Evolutionary conservation across 2,113 vertebrate genomes (phyloP).

Genomic region (Labeo catla): DNA sequence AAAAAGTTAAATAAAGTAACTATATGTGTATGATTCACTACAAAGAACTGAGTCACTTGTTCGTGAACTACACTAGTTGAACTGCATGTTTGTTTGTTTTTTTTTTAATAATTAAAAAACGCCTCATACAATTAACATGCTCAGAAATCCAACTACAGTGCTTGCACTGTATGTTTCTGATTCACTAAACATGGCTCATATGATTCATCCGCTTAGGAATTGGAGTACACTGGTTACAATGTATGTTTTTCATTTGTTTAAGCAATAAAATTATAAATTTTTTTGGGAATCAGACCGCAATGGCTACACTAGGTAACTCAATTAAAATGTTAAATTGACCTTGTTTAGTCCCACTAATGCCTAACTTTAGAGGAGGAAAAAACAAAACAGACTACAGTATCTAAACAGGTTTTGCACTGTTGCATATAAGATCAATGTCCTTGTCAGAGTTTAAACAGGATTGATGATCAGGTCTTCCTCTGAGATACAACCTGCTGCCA

Average conservation of each 20-base stretch:
- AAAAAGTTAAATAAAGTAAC: background rate
- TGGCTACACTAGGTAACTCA: background rate
- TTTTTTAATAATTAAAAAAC: no score
- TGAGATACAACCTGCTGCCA: constrained; percentile 8
- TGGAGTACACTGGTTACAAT: background rate
- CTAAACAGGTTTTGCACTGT: background rate
- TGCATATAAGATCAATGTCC: constrained; percentile 23
- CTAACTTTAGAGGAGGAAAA: background rate
- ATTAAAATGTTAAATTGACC: background rate
- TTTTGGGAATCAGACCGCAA: background rate
- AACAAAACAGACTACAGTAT: background rate
- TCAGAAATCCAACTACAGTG: background rate
- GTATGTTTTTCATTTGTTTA: background rate
- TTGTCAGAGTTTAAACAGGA: constrained; percentile 13
- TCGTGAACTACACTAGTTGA: background rate
- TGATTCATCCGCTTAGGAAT: background rate
- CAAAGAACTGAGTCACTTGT: background rate
- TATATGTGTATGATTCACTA: background rate
- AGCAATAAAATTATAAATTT: background rate
- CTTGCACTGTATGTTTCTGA: background rate
- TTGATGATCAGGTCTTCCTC: background rate
- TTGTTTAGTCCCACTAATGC: background rate
- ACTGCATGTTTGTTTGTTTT: no score
- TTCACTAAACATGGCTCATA: background rate
- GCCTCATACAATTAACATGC: no score